phyloP scores from a whole-genome alignment of 2,888 invertebrate genomes.

The Frankliniella fusca region DNA sequence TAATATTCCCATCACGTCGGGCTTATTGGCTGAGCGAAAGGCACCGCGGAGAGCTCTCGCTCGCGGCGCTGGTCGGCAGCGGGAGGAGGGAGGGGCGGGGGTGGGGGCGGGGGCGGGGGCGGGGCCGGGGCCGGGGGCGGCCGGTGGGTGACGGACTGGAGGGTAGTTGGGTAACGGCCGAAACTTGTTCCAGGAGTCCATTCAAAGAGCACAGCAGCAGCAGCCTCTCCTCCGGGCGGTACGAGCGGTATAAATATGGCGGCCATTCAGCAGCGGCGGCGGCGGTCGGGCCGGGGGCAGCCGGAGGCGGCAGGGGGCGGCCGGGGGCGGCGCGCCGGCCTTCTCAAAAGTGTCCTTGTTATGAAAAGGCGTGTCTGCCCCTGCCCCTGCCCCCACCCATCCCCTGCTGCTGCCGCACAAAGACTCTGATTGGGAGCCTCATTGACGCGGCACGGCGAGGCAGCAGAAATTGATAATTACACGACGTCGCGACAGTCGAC shows the following conservation, averaged over 20 bases:
- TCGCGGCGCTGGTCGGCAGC: background rate
- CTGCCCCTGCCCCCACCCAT: too few relatives aligned
- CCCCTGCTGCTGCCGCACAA: too few relatives aligned
- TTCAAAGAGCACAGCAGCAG: too few relatives aligned
- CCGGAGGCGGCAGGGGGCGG: too few relatives aligned
- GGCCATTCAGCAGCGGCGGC: background rate
- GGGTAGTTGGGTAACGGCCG: background rate
- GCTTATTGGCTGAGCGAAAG: background rate
- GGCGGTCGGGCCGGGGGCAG: too few relatives aligned
- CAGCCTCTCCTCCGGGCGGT: background rate
- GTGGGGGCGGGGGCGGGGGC: background rate
- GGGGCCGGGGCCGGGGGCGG: background rate
- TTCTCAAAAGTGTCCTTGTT: background rate
- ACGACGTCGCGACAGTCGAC: too few relatives aligned
- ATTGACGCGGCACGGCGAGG: too few relatives aligned
- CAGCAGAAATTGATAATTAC: too few relatives aligned
- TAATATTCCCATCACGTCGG: constrained; percentile 19
- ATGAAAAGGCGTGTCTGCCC: too few relatives aligned
- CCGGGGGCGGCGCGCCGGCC: background rate
- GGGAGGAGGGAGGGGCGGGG: background rate
- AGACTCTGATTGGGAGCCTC: too few relatives aligned
- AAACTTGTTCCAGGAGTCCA: background rate
- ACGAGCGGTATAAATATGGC: background rate
- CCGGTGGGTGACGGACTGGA: background rate
- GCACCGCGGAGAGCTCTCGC: background rate